A percentile compares a stretch with the other conserved stretches of the same genome.
phyloP scores from a whole-genome alignment of 2,113 vertebrate genomes.

The Mola mola region DNA sequence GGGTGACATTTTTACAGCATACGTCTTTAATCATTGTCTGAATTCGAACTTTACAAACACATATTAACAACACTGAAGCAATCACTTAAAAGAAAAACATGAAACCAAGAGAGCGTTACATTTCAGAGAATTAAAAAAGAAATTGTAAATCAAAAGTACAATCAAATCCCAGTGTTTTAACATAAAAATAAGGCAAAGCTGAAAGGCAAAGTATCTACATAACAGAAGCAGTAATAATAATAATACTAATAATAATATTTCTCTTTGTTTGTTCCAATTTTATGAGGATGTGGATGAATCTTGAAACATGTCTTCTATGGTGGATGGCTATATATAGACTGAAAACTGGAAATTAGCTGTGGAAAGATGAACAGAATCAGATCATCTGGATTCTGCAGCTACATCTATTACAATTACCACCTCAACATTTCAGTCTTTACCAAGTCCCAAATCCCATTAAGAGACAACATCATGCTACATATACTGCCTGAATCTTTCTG shows the following conservation, averaged over 20 bases:
- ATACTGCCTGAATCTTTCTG: no score
- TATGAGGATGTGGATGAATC: conserved; percentile 52
- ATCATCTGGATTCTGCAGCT: background rate
- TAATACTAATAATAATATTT: conserved; percentile 39
- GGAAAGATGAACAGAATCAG: conserved; percentile 21
- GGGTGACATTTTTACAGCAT: conserved; percentile 42
- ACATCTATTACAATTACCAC: no score
- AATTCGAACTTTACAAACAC: conserved; percentile 70
- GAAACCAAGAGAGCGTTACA: conserved; percentile 51
- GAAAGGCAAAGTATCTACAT: conserved; percentile 68
- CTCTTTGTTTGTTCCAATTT: conserved; percentile 44
- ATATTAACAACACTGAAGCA: conserved; percentile 60
- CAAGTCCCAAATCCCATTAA: no score
- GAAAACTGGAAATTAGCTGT: conserved; percentile 68
- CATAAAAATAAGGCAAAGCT: conserved; percentile 74
- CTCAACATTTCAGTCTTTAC: no score
- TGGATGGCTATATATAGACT: conserved; percentile 49
- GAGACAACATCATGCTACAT: no score
- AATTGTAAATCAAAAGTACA: conserved; percentile 42
- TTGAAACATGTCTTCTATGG: conserved; percentile 54
- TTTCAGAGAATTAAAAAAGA: conserved; percentile 54
- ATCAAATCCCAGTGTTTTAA: conserved; percentile 44
- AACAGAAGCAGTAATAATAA: conserved; percentile 53
- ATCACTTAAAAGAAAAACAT: conserved; percentile 59
- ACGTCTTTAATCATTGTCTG: conserved; percentile 65